These are phyloP conservation scores for Baccha elongata DNA, from an alignment of 2,888 invertebrate genomes.

Conservation along the genomic window DNA sequence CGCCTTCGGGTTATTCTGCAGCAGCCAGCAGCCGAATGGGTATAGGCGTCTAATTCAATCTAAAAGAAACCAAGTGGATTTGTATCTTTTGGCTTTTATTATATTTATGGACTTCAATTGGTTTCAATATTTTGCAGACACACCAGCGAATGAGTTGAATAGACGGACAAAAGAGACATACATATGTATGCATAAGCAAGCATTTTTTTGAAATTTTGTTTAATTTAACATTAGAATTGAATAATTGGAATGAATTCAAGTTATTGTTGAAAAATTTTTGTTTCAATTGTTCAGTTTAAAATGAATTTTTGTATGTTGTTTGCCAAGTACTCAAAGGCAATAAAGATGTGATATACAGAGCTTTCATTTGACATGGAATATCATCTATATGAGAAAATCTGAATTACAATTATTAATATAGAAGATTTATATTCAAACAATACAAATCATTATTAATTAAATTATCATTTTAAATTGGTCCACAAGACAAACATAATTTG, in stretches of 20 bases:
- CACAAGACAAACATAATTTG: too few relatives aligned
- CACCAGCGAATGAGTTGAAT: slow-evolving; percentile 8
- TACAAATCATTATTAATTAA: too few relatives aligned
- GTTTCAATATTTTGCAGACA: slow-evolving; percentile 18
- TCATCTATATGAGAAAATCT: too few relatives aligned
- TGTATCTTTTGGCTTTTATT: slow-evolving; percentile 13
- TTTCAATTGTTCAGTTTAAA: not conserved
- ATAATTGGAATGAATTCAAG: not conserved
- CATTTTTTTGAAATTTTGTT: not conserved
- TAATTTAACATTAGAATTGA: not conserved
- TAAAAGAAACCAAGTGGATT: slow-evolving; percentile 37
- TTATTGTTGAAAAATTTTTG: not conserved
- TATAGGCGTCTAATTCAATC: slow-evolving; percentile 56
- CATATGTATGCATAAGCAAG: not conserved
- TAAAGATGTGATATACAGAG: too few relatives aligned
- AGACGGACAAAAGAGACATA: slow-evolving; percentile 2
- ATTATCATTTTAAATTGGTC: too few relatives aligned
- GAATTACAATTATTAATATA: too few relatives aligned
- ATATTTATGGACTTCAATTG: slow-evolving; percentile 33
- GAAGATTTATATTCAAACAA: too few relatives aligned
- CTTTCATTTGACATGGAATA: too few relatives aligned
- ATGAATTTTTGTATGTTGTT: not conserved
- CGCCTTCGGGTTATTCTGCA: slow-evolving; percentile 15
- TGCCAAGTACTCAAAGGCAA: too few relatives aligned
- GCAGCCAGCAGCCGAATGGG: slow-evolving; percentile 18